A percentile compares a stretch with the other conserved stretches of the same genome.
Conservation (phyloP, 2,113 vertebrate genomes). For the Octodon degus region DNA sequence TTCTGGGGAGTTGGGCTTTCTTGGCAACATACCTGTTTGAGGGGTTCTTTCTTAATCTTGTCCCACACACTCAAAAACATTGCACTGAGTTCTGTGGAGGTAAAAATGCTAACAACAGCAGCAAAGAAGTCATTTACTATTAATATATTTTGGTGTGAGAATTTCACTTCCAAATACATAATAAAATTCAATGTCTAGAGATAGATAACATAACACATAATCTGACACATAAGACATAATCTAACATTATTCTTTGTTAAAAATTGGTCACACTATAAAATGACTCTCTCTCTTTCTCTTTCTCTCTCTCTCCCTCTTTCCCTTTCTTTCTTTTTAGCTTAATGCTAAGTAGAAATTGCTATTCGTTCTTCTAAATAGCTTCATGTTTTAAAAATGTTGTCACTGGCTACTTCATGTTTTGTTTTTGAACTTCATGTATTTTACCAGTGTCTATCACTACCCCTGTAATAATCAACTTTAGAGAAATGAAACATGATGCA, state of each 20-base stretch:
- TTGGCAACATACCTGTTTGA: background rate
- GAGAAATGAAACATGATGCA: background rate
- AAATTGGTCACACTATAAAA: background rate
- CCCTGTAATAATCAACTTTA: background rate
- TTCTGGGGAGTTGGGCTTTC: background rate
- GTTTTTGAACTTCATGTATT: background rate
- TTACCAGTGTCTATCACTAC: background rate
- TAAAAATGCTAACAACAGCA: background rate
- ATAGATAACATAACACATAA: background rate
- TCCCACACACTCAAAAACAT: background rate
- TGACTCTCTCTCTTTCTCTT: background rate
- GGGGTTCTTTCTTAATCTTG: background rate
- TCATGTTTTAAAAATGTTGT: background rate
- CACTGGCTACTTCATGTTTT: background rate
- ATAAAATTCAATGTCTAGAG: background rate
- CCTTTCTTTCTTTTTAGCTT: background rate
- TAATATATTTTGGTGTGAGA: background rate
- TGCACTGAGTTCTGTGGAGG: background rate
- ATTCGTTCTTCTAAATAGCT: background rate
- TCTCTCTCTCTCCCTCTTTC: background rate
- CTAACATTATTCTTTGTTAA: background rate
- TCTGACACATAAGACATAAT: background rate
- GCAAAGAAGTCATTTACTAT: slow-evolving; percentile 26
- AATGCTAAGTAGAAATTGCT: background rate
- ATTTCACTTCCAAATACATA: background rate